Evolutionary conservation across 2,113 vertebrate genomes (phyloP), one percentile per base, ranked within the genome.

Genomic region (Sakesphorus luctuosus): DNA sequence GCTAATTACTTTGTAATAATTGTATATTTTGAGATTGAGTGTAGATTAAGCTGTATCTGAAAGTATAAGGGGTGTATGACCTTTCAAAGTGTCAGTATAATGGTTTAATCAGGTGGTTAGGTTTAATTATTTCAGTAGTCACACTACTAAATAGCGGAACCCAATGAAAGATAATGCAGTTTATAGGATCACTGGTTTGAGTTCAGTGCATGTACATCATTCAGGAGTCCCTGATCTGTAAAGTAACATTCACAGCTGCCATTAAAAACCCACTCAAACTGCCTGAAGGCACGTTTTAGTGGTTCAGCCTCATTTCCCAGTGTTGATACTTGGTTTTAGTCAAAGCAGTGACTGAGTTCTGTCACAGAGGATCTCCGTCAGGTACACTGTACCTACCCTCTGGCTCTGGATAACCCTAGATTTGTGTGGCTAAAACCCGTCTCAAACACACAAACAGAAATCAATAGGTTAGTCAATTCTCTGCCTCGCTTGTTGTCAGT

Each of bases 321-420:
- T 7, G 3, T 63, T 63, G 33, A 28, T 74, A 16, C 55, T 84
- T 80, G 72, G 55, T 68, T 87, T 89, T 87, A 63, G 55, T 94
- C 40, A 66, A 72, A 95, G 53, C 82, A 38, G 15, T 74, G 90
- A 33, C 78, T 96, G 87, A 93, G 21, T 93, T 94, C 81, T 97
- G 94, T 95, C 94, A 93, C 62, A 87, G 46, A 61, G 67, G 23
- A 84, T 97, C 65, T 82, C n/a, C n/a, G 0, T 95, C 82, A 95
- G 81, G 92, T 94, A 31, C 56, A 75, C 19, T 78, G 18, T 62
- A 68, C 53, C 81, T 88, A 8, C 81, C 85, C 94, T 87, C 90
- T 86, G 86, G 87, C 82, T 91, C 50, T 88, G 65, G 24, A 43
- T 87, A 89, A 85, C 91, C 83, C 91, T 78, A 61, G 25, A 82